phyloP scores from a whole-genome alignment of 1,140 invertebrate species.

The Panulirus ornatus region DNA sequence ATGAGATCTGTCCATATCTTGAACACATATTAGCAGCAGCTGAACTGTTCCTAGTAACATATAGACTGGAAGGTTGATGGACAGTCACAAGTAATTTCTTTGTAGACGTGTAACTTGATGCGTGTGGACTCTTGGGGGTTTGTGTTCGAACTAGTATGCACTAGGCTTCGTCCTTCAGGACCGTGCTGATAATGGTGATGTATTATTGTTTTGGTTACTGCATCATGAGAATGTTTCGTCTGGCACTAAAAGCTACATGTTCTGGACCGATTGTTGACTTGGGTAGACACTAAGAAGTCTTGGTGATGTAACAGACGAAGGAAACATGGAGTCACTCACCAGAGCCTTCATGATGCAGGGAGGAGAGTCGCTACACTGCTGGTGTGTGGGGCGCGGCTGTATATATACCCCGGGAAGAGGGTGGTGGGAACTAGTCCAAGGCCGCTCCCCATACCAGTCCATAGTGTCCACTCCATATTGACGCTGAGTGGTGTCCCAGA shows the following conservation, averaged over 20 bases:
- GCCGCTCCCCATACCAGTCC: no score
- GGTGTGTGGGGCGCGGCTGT: neutral
- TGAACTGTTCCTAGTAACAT: no score
- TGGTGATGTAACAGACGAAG: no score
- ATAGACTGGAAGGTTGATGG: no score
- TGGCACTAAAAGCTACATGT: no score
- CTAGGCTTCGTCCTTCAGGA: neutral
- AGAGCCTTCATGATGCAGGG: constrained; percentile 42
- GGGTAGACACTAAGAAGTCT: no score
- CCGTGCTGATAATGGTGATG: neutral
- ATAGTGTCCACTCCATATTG: no score
- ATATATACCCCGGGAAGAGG: constrained; percentile 3
- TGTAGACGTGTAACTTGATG: neutral
- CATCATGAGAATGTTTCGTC: neutral
- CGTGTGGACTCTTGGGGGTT: neutral
- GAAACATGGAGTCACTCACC: neutral
- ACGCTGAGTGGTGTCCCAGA: no score
- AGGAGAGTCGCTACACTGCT: constrained; percentile 41
- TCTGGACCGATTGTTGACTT: no score
- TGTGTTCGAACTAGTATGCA: neutral
- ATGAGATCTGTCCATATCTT: no score
- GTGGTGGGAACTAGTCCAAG: no score
- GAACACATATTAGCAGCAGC: no score
- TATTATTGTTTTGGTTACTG: neutral
- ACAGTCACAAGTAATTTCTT: neutral